Conservation (phyloP, 2,113 vertebrate species). For the Campylomormyrus numenius region DNA sequence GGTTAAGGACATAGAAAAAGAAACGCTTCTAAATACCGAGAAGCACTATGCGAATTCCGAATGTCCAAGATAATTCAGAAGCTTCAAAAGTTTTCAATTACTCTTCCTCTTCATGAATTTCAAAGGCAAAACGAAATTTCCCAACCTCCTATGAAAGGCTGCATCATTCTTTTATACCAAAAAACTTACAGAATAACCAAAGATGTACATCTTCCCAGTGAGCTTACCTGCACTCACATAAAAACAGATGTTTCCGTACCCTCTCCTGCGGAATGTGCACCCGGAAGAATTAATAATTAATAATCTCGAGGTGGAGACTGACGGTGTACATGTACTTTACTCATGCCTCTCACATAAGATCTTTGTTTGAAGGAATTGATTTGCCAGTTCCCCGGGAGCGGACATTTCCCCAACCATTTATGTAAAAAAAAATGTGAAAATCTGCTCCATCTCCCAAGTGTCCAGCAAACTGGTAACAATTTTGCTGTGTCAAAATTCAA, state of each 20-base stretch:
- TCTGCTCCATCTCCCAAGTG: background rate
- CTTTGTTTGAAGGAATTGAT: background rate
- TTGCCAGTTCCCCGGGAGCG: background rate
- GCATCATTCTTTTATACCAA: background rate
- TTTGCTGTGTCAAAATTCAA: too few relatives aligned
- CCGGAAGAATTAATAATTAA: background rate
- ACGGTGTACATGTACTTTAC: background rate
- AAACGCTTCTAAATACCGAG: background rate
- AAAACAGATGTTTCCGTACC: background rate
- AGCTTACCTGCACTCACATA: background rate
- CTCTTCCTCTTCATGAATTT: background rate
- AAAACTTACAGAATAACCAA: background rate
- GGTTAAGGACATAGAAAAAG: background rate
- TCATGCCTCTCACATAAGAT: background rate
- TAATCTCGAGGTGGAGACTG: background rate
- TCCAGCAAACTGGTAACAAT: background rate
- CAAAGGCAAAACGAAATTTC: background rate
- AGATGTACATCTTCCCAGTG: background rate
- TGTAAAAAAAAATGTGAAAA: background rate
- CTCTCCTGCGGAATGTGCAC: background rate
- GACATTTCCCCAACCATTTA: background rate
- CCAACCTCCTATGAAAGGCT: background rate
- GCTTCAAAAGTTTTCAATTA: background rate
- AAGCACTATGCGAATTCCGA: background rate
- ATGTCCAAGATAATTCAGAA: background rate